Evolutionary conservation across 2,888 invertebrate species (phyloP).

Genomic region (Hyalella azteca): DNA sequence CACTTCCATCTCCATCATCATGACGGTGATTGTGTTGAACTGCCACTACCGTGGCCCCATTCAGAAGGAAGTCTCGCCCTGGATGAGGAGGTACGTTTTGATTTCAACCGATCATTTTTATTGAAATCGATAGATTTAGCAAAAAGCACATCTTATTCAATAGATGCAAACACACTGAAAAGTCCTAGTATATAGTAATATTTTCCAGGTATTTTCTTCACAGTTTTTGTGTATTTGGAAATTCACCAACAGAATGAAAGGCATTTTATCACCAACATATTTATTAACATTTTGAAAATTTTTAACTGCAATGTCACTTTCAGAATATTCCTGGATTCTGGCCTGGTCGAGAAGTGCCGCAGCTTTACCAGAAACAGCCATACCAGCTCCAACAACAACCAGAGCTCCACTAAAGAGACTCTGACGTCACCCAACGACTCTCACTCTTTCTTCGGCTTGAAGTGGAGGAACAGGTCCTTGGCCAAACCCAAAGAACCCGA

Average conservation of each 20-base stretch:
- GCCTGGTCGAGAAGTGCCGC: constrained; percentile 14
- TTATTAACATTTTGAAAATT: too few species aligned
- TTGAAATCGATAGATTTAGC: too few species aligned
- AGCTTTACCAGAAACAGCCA: constrained; percentile 31
- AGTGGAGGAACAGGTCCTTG: constrained; percentile 26
- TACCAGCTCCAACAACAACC: constrained; percentile 31
- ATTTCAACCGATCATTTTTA: too few species aligned
- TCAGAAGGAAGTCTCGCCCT: constrained; percentile 65
- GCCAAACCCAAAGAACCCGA: neutral
- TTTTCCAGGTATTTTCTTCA: too few species aligned
- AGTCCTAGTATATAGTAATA: too few species aligned
- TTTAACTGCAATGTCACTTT: neutral
- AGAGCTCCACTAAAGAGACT: neutral
- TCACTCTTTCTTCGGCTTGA: neutral
- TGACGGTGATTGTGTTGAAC: constrained; percentile 68
- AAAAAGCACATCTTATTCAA: too few species aligned
- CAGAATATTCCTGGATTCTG: constrained; percentile 44
- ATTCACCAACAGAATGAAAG: too few species aligned
- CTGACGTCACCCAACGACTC: neutral
- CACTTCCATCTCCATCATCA: constrained; percentile 68
- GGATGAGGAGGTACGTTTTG: constrained; percentile 63
- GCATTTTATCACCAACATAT: too few species aligned
- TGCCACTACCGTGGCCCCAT: constrained; percentile 68
- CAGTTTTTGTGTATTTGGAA: too few species aligned
- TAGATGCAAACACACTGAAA: too few species aligned